These are phyloP conservation scores for Manis crassicaudata DNA, from an alignment of 2,797 vertebrate species.

Conservation along the genomic window DNA sequence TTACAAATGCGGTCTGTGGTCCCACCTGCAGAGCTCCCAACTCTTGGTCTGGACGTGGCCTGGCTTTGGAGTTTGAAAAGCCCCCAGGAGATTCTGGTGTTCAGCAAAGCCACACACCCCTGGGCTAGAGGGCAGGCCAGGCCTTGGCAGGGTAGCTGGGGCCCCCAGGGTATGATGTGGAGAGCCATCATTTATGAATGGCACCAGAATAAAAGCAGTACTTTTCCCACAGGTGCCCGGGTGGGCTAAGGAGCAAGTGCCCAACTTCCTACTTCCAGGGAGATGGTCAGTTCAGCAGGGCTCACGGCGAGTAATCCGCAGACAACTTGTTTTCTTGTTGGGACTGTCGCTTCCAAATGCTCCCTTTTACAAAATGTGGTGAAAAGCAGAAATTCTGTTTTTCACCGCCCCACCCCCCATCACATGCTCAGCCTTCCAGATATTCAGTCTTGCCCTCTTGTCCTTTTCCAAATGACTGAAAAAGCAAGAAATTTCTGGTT, in stretches of 20 bases:
- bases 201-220: constrained; percentile 19
- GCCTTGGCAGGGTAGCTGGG: background rate
- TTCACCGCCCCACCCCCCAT: background rate
- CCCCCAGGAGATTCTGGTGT: background rate
- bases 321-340: background rate
- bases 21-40: background rate
- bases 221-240: background rate
- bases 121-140: background rate
- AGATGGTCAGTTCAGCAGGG: background rate
- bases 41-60: background rate
- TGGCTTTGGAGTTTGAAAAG: background rate
- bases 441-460: background rate
- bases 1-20: background rate
- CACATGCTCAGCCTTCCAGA: background rate
- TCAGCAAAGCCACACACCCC: background rate
- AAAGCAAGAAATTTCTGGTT: constrained; percentile 53
- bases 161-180: background rate
- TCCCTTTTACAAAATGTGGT: background rate
- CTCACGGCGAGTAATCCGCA: fast-evolving
- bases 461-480: constrained; percentile 10
- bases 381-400: background rate
- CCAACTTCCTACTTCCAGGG: constrained; percentile 1
- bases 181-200: constrained; percentile 32
- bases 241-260: background rate
- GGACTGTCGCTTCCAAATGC: background rate